Evolutionary conservation across 2,797 vertebrate species (phyloP), one percentile per base, ranked within the genome.

Genomic region (Heteromormyrus szaboi): DNA sequence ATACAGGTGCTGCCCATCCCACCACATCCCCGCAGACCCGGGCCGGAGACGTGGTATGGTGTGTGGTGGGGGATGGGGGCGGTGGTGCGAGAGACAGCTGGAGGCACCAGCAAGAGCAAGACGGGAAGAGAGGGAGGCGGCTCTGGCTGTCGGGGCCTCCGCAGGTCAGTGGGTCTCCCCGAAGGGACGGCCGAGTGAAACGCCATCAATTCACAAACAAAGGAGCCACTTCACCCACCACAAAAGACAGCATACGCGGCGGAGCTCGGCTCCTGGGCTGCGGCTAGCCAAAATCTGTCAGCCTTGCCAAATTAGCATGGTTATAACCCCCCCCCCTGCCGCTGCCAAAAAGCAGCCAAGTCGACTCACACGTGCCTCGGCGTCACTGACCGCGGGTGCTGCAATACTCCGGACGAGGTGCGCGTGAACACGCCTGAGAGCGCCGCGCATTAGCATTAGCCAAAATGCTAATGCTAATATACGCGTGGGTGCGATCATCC

Each of bases 141-240:
- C 90, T 94, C 93, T 94, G 94, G 86, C 95, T 94, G 95, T 92
- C 87, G 93, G 94, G 95, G 95, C 94, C 95, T 96, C 94, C 93
- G 94, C 95, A 96, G 96, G 96, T 96, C 96, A 96, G 93, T 93
- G 94, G 94, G 90, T 96, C 94, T 93, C 95, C 95, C 95, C 95
- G 94, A 94, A 96, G 96, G 95, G 94, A 96, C 88, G 92, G 93
- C 93, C 90, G 94, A 96, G 94, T 95, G 95, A 96, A 96, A 96
- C 96, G 93, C 95, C 94, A 96, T 96, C 95, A 96, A 96, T 96
- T 96, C 95, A 93, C 95, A 96, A 96, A 96, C 96, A 97, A 97
- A 96, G 95, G 94, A 95, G 93, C 93, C 94, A 95, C 95, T 96
- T 96, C 94, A 95, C 92, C 92, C 94, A 89, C 94, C 94, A 95